A percentile compares a stretch with the other conserved stretches of the same genome.
Conservation (phyloP, 92 coral and sea anemone species). For the Ricordea florida region DNA sequence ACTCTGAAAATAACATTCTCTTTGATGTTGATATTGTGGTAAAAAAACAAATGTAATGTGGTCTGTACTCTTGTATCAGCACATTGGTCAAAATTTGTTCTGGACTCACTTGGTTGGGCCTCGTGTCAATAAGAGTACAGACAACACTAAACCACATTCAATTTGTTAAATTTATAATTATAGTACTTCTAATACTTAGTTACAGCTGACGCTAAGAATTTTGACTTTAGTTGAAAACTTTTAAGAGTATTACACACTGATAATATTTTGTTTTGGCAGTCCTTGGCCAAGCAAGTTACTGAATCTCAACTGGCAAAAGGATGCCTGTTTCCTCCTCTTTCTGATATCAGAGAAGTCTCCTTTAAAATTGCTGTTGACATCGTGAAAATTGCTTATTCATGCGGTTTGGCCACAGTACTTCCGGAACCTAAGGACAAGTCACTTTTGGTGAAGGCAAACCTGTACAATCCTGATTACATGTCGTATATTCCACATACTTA, state of each 20-base stretch:
- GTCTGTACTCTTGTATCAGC: no score
- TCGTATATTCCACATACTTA: constrained; percentile 90
- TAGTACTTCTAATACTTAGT: no score
- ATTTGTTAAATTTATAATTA: no score
- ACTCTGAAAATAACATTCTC: no score
- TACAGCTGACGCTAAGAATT: no score
- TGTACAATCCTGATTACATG: constrained; percentile 84
- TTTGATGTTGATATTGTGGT: no score
- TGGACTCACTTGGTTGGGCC: no score
- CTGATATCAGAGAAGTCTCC: constrained; percentile 86
- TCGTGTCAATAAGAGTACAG: no score
- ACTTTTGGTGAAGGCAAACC: constrained; percentile 61
- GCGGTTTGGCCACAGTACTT: constrained; percentile 77
- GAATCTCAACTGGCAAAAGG: constrained; percentile 85
- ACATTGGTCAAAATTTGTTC: no score
- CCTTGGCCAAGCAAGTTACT: constrained; percentile 78
- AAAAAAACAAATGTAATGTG: no score
- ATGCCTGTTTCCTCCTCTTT: constrained; percentile 88
- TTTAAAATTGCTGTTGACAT: constrained; percentile 74
- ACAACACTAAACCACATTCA: no score
- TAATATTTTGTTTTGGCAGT: constrained; percentile 59
- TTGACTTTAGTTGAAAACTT: not conserved
- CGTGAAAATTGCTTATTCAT: constrained; percentile 74
- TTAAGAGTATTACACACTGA: not conserved
- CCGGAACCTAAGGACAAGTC: constrained; percentile 92